Evolutionary conservation across 1,140 invertebrate genomes (phyloP).

Genomic region (Drosophila truncata): DNA sequence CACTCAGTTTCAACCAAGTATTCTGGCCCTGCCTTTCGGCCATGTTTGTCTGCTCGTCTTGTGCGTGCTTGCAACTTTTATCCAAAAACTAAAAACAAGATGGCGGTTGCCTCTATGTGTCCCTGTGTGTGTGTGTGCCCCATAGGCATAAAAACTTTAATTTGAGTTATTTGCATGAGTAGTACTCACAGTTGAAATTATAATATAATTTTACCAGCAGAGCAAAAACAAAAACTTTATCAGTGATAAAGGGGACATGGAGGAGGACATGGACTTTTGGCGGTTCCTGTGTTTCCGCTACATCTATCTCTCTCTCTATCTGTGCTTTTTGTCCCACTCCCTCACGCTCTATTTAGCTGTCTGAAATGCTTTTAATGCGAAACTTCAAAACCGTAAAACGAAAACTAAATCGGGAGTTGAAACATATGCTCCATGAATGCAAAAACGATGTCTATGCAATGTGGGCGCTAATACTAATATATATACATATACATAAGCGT

Average conservation of each 20-base stretch:
- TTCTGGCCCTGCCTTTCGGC: constrained; percentile 15
- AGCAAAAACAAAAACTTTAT: constrained; percentile 73
- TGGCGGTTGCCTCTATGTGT: constrained; percentile 45
- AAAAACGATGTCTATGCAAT: constrained; percentile 64
- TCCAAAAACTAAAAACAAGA: constrained; percentile 71
- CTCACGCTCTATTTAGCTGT: constrained; percentile 47
- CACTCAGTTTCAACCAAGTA: constrained; percentile 12
- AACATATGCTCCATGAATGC: constrained; percentile 70
- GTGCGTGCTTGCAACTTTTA: constrained; percentile 65
- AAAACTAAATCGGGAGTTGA: constrained; percentile 64
- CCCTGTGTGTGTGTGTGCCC: constrained; percentile 44
- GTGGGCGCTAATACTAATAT: constrained; percentile 7
- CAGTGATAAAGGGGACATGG: constrained; percentile 47
- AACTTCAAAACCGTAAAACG: constrained; percentile 61
- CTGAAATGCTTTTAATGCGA: constrained; percentile 72
- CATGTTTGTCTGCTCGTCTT: constrained; percentile 48
- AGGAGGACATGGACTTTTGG: constrained; percentile 13
- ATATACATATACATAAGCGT: neutral
- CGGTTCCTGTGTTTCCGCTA: constrained; percentile 7
- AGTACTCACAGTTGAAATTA: constrained; percentile 68
- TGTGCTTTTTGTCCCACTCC: constrained; percentile 12
- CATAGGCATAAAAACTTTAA: constrained; percentile 76
- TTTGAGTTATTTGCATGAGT: constrained; percentile 77
- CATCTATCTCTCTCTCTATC: neutral
- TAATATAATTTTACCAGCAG: constrained; percentile 68